Percentiles rank a stretch among this genome's conserved stretches.
phyloP scores from a whole-genome alignment of 2,113 vertebrate genomes.

The Calidris pugnax region DNA sequence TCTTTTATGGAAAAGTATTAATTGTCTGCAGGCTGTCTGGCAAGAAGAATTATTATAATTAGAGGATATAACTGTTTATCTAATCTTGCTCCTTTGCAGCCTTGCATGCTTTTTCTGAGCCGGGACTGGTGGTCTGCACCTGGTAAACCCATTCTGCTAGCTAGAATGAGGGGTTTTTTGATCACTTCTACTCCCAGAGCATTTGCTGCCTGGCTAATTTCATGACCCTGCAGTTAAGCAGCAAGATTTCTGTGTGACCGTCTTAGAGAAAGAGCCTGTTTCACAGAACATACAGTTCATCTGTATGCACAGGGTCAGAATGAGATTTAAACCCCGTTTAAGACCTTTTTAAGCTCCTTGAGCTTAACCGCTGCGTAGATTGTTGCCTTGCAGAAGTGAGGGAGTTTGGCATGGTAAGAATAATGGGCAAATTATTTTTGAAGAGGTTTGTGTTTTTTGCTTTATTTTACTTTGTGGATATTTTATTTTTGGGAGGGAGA shows the following conservation, averaged over 20 bases:
- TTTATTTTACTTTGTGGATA: not conserved
- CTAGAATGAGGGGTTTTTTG: not conserved
- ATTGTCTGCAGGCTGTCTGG: not conserved
- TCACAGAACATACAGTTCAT: not conserved
- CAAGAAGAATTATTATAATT: not conserved
- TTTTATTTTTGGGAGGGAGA: not conserved
- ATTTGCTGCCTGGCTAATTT: not conserved
- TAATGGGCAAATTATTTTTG: not conserved
- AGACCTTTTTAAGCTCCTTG: slow-evolving; percentile 30
- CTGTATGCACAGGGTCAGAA: not conserved
- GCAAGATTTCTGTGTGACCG: not conserved
- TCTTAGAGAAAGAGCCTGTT: not conserved
- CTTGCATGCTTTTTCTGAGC: not conserved
- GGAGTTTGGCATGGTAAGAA: not conserved
- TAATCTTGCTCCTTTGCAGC: not conserved
- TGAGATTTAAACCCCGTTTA: not conserved
- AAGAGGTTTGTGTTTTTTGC: not conserved
- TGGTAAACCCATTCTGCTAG: not conserved
- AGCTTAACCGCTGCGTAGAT: not conserved
- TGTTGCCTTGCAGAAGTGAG: not conserved
- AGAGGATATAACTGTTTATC: not conserved
- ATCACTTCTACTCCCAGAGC: not conserved
- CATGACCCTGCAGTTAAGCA: not conserved
- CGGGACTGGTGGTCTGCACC: not conserved
- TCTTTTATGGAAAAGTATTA: not conserved